Evolutionary conservation across 2,888 invertebrate species (phyloP).

Genomic region (Thereva unica): DNA sequence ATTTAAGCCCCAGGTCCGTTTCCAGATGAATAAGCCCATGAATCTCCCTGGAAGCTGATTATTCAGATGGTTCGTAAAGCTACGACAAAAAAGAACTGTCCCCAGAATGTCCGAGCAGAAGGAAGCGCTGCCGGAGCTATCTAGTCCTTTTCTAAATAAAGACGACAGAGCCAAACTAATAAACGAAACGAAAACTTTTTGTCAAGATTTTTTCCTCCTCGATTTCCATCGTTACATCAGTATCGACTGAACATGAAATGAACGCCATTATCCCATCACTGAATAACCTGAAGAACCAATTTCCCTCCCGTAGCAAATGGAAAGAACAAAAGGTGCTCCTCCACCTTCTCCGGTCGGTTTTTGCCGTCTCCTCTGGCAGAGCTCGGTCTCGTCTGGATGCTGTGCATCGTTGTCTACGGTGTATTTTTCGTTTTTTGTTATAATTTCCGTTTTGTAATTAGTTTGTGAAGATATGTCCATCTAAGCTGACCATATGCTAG

Average conservation of each 20-base stretch:
- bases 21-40: too few relatives aligned
- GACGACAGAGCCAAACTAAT: constrained; percentile 30
- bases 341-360: constrained; percentile 12
- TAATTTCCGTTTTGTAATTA: constrained; percentile 41
- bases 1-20: too few relatives aligned
- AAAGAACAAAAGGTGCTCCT: constrained; percentile 33
- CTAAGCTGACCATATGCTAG: not conserved
- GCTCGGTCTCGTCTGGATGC: not conserved
- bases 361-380: constrained; percentile 3
- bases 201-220: not conserved
- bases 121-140: constrained; percentile 6
- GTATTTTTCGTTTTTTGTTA: constrained; percentile 35
- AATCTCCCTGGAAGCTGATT: too few relatives aligned
- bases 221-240: constrained; percentile 8
- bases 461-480: constrained; percentile 37
- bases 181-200: constrained; percentile 31
- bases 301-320: constrained; percentile 26
- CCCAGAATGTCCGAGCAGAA: constrained; percentile 13
- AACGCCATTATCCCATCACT: constrained; percentile 29
- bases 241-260: constrained; percentile 28
- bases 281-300: constrained; percentile 31
- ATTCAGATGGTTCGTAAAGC: too few relatives aligned
- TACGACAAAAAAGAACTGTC: constrained; percentile 11
- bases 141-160: constrained; percentile 4
- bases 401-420: constrained; percentile 16